These are phyloP conservation scores for Indicator indicator DNA, from an alignment of 2,113 vertebrate genomes.

Conservation along the genomic window DNA sequence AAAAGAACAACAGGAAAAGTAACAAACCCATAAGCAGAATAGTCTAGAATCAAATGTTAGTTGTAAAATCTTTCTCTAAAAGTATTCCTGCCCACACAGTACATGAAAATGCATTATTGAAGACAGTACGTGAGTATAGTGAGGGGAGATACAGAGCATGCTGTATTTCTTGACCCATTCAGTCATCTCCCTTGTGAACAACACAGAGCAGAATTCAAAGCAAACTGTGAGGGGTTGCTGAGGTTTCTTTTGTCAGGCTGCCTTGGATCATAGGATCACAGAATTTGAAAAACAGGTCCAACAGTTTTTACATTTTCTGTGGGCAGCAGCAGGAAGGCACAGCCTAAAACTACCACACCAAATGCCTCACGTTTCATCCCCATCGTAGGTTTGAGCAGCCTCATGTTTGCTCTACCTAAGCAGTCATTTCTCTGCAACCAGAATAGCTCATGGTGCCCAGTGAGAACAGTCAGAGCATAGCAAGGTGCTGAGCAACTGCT, in stretches of 20 bases:
- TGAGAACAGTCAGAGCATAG: slow-evolving; percentile 10
- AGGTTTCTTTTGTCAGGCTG: too few species aligned
- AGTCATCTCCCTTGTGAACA: neutral
- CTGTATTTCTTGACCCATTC: too few species aligned
- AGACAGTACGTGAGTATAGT: neutral
- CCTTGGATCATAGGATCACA: too few species aligned
- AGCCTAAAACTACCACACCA: neutral
- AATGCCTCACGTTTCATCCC: neutral
- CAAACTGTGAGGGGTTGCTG: too few species aligned
- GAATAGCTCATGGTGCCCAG: neutral
- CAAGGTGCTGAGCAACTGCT: neutral
- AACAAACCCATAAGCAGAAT: neutral
- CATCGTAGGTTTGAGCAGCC: neutral
- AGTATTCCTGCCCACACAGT: slow-evolving; percentile 11
- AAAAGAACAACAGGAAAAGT: neutral
- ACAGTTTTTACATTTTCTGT: too few species aligned
- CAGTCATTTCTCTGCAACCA: neutral
- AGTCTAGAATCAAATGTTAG: slow-evolving; percentile 15
- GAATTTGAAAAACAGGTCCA: too few species aligned
- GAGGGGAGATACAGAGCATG: too few species aligned
- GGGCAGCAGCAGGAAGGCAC: too few species aligned
- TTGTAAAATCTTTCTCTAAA: slow-evolving; percentile 16
- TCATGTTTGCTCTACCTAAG: neutral
- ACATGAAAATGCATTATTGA: neutral
- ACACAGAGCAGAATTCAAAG: too few species aligned